phyloP scores from a whole-genome alignment of 2,113 vertebrate genomes.

The Dunckerocampus dactyliophorus region DNA sequence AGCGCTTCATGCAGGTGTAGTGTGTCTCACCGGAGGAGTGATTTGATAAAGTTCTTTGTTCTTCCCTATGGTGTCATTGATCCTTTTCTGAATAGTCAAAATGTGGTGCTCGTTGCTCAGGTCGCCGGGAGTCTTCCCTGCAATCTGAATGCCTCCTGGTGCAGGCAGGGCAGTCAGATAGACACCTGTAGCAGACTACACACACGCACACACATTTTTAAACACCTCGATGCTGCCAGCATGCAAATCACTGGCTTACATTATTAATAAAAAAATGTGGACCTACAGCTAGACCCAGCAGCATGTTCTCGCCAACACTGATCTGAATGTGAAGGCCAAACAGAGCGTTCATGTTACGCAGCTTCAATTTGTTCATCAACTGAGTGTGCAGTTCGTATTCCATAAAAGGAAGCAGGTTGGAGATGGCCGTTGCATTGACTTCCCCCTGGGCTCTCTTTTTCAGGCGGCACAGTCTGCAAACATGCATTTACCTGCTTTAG shows the following conservation, averaged over 20 bases:
- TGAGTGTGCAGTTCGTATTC: conserved; percentile 98
- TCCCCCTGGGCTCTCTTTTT: conserved; percentile 98
- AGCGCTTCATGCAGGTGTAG: neutral
- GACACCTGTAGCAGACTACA: conserved; percentile 93
- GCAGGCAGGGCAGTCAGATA: conserved; percentile 87
- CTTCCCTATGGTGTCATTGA: conserved; percentile 91
- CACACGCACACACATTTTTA: conserved; percentile 12
- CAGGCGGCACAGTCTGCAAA: conserved; percentile 85
- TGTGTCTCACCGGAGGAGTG: conserved; percentile 83
- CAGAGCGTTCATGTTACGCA: conserved; percentile 93
- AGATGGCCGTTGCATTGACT: conserved; percentile 91
- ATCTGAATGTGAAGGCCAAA: conserved; percentile 95
- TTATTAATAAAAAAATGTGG: conserved; percentile 9
- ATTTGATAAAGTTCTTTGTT: conserved; percentile 95
- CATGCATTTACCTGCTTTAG: conserved; percentile 2
- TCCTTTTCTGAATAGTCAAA: conserved; percentile 92
- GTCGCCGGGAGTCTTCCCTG: conserved; percentile 90
- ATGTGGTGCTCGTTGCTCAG: conserved; percentile 90
- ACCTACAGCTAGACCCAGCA: conserved; percentile 93
- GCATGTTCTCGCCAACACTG: conserved; percentile 94
- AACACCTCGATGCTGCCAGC: neutral
- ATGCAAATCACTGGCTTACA: neutral
- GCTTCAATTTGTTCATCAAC: conserved; percentile 96
- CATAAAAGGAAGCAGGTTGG: conserved; percentile 95
- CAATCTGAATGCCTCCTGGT: conserved; percentile 94